Evolutionary conservation across 2,113 vertebrate species (phyloP), one percentile per base, ranked within the genome.

Genomic region (Myiozetetes cayanensis): DNA sequence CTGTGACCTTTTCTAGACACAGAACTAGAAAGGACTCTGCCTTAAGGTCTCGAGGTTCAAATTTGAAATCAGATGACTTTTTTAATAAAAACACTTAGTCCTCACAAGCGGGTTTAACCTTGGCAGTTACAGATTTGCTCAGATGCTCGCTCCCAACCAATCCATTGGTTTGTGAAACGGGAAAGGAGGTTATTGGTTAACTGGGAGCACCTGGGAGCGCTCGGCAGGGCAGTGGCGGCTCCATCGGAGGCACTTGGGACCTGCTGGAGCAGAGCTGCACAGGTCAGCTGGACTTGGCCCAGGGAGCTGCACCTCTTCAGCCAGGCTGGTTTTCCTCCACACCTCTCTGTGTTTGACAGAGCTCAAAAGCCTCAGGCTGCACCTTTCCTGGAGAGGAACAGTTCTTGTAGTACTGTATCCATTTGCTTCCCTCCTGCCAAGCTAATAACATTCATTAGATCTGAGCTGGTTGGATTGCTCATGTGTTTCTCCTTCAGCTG

Each of bases 131-230:
- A 78, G 13, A 67, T 85, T 68, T 72, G 62, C 61, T 78, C 39
- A 24, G 33, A 16, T 35, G 52, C 37, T 72, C 89, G 33, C 33
- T 50, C 35, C 46, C 78, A 23, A 71, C 30, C 30, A 70, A 46
- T n/a, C 31, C 9, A 44, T 90, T 75, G 55, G 19, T 35, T 88
- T 85, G 68, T 63, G 13, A 39, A 78, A 39, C 0, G 1, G 89
- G 55, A 55, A 43, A 39, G 66, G 39, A 62, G 33, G 87, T 96
- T 94, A 72, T 70, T 84, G 77, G 73, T 96, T 95, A 93, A 94
- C 89, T n/a, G 62, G 56, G 43, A 71, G 47, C 14, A 23, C 25
- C n/a, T 41, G 61, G 14, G 43, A 79, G 52, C 0, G 0, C 14
- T 52, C 18, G 0, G 2, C 47, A 17, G 35, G 33, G 22, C 50